phyloP scores from a whole-genome alignment of 2,888 invertebrate species.

The Lochmaea crataegi region DNA sequence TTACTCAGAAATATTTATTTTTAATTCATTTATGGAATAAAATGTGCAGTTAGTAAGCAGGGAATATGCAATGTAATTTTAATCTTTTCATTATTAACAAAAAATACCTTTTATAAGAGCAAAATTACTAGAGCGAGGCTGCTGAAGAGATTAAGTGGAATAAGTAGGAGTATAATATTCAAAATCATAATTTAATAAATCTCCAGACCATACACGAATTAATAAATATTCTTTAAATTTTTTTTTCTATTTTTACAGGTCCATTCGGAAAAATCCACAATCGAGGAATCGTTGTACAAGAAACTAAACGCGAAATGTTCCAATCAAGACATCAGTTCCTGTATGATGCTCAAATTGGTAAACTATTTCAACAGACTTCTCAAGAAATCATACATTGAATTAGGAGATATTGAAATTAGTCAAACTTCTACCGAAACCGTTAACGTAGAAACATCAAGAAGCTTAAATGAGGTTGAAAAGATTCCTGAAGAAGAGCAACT shows the following conservation, averaged over 20 bases:
- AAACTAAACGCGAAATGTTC: slow-evolving; percentile 83
- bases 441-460: slow-evolving; percentile 64
- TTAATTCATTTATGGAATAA: no score
- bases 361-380: slow-evolving; percentile 85
- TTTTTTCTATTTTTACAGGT: slow-evolving; percentile 58
- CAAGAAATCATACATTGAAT: slow-evolving; percentile 82
- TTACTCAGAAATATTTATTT: no score
- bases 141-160: no score
- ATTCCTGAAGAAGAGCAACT: slow-evolving; percentile 70
- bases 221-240: no score
- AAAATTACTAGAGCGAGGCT: no score
- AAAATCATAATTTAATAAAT: no score
- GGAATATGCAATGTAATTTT: no score
- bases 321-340: slow-evolving; percentile 81
- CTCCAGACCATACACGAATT: no score
- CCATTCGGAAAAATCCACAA: slow-evolving; percentile 60
- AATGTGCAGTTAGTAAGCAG: no score
- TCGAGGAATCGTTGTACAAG: slow-evolving; percentile 79
- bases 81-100: no score
- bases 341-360: slow-evolving; percentile 84
- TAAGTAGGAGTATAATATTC: no score
- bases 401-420: slow-evolving; percentile 81
- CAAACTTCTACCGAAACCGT: slow-evolving; percentile 69
- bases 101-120: no score
- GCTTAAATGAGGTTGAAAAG: slow-evolving; percentile 61